Base-by-base conservation (phyloP, 2,888 invertebrate species). In the Netelia virgata region DNA sequence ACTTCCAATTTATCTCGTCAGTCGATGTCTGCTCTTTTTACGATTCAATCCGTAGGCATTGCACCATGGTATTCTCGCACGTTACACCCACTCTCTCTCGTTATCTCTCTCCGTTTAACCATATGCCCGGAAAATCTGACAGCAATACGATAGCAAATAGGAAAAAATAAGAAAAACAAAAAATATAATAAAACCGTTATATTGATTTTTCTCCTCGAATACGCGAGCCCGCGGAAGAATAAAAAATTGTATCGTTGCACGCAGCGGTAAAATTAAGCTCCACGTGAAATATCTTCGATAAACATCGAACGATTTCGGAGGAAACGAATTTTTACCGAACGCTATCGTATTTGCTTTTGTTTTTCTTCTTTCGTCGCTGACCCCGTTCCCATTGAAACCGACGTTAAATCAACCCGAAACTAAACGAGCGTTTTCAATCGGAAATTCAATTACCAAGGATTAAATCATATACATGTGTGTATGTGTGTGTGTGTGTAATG, bases 1-100 rank as follows among this genome's bases (percentile, higher is more conserved):
- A 82, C 70, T 82, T 76, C 64, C 70, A 82, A 82, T 82, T 63
- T 82, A 64, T 75, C 63, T 36, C 47, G 75, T 75, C 75, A 63
- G 81, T 70, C 75, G 47, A 59, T 59, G 47, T 66, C 43, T 75
- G 55, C 55, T n/a, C 66, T 66, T 50, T 66, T 50, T 14, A 28
- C 64, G 20, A 64, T 66, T 41, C 23, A 61, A 63, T 59, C 47
- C 59, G 18, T 57, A 43, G 11, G 11, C 59, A 57, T 57, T n/a
- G 14, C 57, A 57, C 41, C 59, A 11, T 11, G 57, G 20, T 0
- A 41, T 57, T 41, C 59, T 59, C n/a, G 43, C 72, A 73, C 6
- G 5, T 20, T 59, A 14, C 20, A 11, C 59, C 14, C 28, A n/a
- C 1, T 18, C 18, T 57, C 16, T 2, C 59, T 20, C 28, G 5